Evolutionary conservation across 1,140 invertebrate species (phyloP).

Genomic region (Tribolium madens): DNA sequence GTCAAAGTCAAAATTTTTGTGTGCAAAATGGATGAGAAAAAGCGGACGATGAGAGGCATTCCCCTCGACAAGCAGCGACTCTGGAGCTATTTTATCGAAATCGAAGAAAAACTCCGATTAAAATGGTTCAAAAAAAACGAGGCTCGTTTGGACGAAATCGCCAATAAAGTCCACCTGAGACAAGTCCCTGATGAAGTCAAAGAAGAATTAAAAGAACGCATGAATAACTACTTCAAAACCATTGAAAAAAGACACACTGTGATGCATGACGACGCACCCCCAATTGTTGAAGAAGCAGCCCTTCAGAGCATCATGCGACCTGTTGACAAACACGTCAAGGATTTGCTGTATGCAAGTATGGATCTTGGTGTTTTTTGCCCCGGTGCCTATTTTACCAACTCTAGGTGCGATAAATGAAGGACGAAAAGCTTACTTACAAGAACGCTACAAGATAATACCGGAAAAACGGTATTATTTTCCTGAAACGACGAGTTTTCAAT

Average conservation of each 20-base stretch:
- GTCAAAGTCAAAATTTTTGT: slow-evolving; percentile 28
- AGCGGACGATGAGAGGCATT: slow-evolving; percentile 8
- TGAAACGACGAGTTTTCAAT: slow-evolving; percentile 60
- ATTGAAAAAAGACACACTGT: slow-evolving; percentile 22
- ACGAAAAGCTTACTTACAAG: slow-evolving; percentile 56
- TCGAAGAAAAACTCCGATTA: slow-evolving; percentile 55
- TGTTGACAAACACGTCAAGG: slow-evolving; percentile 55
- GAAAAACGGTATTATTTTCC: slow-evolving; percentile 62
- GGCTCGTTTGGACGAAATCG: slow-evolving; percentile 54
- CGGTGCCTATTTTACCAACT: background rate
- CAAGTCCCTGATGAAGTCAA: slow-evolving; percentile 56
- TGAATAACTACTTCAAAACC: slow-evolving; percentile 53
- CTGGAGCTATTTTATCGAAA: slow-evolving; percentile 55
- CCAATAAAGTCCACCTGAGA: slow-evolving; percentile 50
- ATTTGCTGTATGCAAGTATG: slow-evolving; percentile 57
- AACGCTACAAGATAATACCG: slow-evolving; percentile 58
- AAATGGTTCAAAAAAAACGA: slow-evolving; percentile 61
- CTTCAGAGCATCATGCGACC: slow-evolving; percentile 58
- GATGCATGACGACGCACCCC: slow-evolving; percentile 22
- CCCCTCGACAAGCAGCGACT: slow-evolving; percentile 20
- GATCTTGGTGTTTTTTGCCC: background rate
- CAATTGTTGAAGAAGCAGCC: slow-evolving; percentile 28
- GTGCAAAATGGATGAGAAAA: slow-evolving; percentile 25
- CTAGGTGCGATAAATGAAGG: slow-evolving; percentile 53
- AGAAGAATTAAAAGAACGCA: slow-evolving; percentile 53